Evolutionary conservation across 35 echinoderm and acorn worm species (phyloP).

Genomic region (Diadema setosum): DNA sequence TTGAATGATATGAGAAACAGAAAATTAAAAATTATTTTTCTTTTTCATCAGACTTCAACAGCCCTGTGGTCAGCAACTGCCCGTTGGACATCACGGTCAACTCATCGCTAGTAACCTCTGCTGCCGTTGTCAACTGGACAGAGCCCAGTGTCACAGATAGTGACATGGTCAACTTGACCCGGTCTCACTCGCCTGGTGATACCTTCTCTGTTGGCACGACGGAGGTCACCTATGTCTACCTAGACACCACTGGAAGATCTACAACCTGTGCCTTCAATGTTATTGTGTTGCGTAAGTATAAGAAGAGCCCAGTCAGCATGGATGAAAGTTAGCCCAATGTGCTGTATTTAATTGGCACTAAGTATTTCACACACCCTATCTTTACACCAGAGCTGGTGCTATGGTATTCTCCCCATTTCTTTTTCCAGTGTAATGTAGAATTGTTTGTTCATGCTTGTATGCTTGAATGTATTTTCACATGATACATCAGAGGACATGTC

Average conservation of each 20-base stretch:
- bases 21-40: no score
- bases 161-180: not conserved
- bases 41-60: not conserved
- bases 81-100: not conserved
- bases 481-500: no score
- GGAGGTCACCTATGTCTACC: not conserved
- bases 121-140: not conserved
- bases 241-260: not conserved
- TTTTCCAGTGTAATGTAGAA: no score
- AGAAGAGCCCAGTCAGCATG: no score
- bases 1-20: no score
- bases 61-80: not conserved
- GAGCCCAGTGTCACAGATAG: not conserved
- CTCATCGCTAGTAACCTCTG: not conserved
- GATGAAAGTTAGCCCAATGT: no score
- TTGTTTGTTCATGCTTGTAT: no score
- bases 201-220: conserved; percentile 1
- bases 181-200: not conserved
- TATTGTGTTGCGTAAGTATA: not conserved
- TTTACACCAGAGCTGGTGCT: no score
- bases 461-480: no score
- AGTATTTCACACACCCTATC: no score
- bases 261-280: not conserved
- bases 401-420: no score
- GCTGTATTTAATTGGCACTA: no score